These are phyloP conservation scores for Hydropsyche betteni DNA, from an alignment of 2,888 invertebrate species.

Conservation along the genomic window DNA sequence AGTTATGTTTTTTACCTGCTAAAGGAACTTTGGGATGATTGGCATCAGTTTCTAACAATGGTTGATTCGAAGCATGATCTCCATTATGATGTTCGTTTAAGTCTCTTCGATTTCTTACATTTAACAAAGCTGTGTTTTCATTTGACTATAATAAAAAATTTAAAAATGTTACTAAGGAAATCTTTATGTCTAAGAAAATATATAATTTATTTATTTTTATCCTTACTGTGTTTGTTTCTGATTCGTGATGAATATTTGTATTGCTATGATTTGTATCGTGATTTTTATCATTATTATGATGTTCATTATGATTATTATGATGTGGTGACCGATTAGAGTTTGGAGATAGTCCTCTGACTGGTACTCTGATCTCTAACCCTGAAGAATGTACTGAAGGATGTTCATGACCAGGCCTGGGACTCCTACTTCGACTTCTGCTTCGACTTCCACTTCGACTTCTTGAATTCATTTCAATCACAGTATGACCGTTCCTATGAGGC, in stretches of 20 bases:
- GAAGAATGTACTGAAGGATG: slow-evolving; percentile 9
- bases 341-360: slow-evolving; percentile 25
- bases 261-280: slow-evolving; percentile 22
- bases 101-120: slow-evolving; percentile 40
- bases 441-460: background rate
- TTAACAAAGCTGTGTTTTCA: background rate
- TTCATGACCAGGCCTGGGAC: slow-evolving; percentile 15
- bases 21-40: slow-evolving; percentile 62
- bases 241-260: background rate
- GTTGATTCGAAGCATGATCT: slow-evolving; percentile 52
- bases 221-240: background rate
- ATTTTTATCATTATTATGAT: background rate
- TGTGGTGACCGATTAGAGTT: background rate
- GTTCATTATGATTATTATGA: background rate
- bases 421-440: background rate
- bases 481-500: slow-evolving; percentile 44
- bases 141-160: slow-evolving; percentile 15
- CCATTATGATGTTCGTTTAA: background rate
- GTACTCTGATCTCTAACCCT: background rate
- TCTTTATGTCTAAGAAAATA: slow-evolving; percentile 13
- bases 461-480: slow-evolving; percentile 46
- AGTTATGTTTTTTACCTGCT: slow-evolving; percentile 57
- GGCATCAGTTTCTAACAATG: slow-evolving; percentile 62
- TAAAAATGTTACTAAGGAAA: background rate
- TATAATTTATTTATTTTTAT: background rate